These are phyloP conservation scores for Hydrozoanthus tunicans DNA, from an alignment of 64 coral and sea anemone species.

Conservation along the genomic window DNA sequence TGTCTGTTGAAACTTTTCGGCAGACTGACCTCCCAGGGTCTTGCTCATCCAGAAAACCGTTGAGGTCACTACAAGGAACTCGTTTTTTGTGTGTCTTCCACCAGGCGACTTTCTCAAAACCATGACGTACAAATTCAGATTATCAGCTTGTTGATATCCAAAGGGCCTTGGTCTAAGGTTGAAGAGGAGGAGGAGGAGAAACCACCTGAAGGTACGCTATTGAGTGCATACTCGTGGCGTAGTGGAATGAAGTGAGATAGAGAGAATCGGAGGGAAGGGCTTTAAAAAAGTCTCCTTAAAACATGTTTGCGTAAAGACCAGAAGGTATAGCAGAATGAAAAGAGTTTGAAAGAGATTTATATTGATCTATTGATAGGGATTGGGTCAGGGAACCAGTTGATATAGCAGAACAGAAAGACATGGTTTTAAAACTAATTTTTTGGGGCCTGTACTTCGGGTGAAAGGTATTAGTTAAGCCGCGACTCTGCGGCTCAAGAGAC, in stretches of 20 bases:
- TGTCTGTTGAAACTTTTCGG: no score
- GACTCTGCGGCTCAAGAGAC: neutral
- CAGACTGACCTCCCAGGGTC: no score
- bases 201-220: slow-evolving; percentile 25
- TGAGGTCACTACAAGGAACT: neutral
- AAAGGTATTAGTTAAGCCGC: no score
- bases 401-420: neutral
- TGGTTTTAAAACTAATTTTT: neutral
- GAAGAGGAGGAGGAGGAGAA: slow-evolving; percentile 43
- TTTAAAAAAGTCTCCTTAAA: no score
- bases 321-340: no score
- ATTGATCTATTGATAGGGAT: neutral
- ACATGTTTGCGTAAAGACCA: no score
- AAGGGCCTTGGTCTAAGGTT: slow-evolving; percentile 38
- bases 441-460: no score
- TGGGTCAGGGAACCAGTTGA: neutral
- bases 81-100: neutral
- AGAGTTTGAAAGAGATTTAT: no score
- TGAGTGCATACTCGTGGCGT: no score
- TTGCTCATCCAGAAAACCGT: no score
- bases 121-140: slow-evolving; percentile 48
- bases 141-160: slow-evolving; percentile 30
- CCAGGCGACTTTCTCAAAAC: slow-evolving; percentile 55
- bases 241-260: no score
- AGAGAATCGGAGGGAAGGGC: no score